Conservation (phyloP, 1,140 invertebrate species). For the Pseudachorutes palmiensis region DNA sequence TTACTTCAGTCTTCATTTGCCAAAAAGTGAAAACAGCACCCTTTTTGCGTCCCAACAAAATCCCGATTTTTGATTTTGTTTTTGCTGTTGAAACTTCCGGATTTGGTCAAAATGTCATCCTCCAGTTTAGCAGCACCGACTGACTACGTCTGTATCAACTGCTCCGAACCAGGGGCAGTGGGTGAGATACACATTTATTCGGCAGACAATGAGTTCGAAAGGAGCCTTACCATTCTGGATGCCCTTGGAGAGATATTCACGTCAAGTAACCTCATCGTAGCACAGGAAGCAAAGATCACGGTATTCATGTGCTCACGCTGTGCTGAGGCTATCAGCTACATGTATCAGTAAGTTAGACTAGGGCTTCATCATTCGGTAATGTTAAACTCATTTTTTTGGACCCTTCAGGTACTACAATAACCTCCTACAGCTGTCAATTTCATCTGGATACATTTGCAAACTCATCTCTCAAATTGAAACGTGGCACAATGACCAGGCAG, state of each 20-base stretch:
- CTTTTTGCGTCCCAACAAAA: too few relatives aligned
- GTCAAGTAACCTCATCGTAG: not conserved
- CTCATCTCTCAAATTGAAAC: conserved; percentile 1
- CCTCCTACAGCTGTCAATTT: conserved; percentile 1
- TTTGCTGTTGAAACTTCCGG: too few relatives aligned
- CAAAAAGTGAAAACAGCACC: too few relatives aligned
- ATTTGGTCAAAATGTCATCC: too few relatives aligned
- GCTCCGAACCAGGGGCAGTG: not conserved
- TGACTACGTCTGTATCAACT: conserved; percentile 9
- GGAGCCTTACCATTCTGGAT: not conserved
- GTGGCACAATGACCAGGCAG: not conserved
- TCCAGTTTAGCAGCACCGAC: not conserved
- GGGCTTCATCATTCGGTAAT: too few relatives aligned
- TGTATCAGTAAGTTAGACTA: too few relatives aligned
- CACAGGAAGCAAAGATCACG: not conserved
- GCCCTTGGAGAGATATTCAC: conserved; percentile 5
- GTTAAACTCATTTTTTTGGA: too few relatives aligned
- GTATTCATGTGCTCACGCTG: conserved; percentile 4
- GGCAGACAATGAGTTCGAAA: not conserved
- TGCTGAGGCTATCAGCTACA: conserved; percentile 5
- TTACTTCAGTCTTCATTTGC: too few relatives aligned
- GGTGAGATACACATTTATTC: conserved; percentile 5
- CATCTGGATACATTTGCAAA: not conserved
- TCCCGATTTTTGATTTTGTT: too few relatives aligned
- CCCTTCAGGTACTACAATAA: conserved; percentile 12